Evolutionary conservation across 2,888 invertebrate genomes (phyloP), one percentile per base, ranked within the genome.

Genomic region (Drosophila niveifrons): DNA sequence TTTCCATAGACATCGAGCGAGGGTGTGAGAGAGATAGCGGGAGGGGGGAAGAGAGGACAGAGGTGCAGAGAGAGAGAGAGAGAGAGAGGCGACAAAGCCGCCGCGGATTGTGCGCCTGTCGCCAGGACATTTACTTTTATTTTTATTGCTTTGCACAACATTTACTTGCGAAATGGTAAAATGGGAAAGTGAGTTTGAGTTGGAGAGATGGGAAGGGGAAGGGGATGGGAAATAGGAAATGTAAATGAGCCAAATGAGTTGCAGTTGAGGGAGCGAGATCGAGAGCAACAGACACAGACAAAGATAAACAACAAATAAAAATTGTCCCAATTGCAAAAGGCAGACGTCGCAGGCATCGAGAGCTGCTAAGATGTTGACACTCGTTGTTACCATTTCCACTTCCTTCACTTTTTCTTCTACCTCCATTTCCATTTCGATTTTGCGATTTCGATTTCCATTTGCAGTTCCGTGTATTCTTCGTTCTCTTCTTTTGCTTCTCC

Each of bases 191-290:
- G 18, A 9, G 44, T 15, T 10, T 10, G 31, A 8, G 31, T 10
- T 31, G 31, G 8, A 31, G 31, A 31, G 8, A 10, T 31, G 31
- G 31, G 31, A 10, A 10, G 13, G 9, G 43, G 7, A 17, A 34
- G 1, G 8, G 31, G 8, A 66, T 71, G 55, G 66, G 47, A 63
- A 75, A 78, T 71, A 58, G 80, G 80, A 68, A 79, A 79, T 79
- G 79, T 78, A 78, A 80, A 80, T 80, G 78, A 71, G 74, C 71
- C 71, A 80, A 80, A 80, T 80, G 78, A 78, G 78, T 78, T 75
- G 69, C 65, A 51, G 36, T n/a, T n/a, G n/a, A 39, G 36, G n/a
- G 39, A 11, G 34, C 34, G 34, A 34, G 34, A 36, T 3, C 10
- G 34, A 36, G 34, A 77, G 75, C 64, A 69, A 48, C 69, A 77